These are phyloP conservation scores for Pungitius pungitius DNA, from an alignment of 2,113 vertebrate species.

Conservation along the genomic window DNA sequence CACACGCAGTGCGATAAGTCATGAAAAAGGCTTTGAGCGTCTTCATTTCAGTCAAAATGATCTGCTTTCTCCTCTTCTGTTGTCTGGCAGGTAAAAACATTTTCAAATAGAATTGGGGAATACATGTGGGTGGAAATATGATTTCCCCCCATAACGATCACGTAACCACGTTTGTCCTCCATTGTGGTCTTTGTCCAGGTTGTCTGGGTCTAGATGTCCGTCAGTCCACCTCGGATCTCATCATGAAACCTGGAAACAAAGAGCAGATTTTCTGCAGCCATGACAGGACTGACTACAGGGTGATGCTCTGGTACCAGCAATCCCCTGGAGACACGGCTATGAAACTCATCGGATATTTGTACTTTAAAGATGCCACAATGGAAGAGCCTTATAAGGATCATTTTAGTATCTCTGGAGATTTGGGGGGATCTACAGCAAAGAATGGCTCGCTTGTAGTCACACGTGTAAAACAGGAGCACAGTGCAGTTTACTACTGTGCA, in stretches of 20 bases:
- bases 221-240: conserved; percentile 41
- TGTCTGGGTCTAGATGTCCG: conserved; percentile 20
- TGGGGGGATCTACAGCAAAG: conserved; percentile 27
- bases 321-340: conserved; percentile 41
- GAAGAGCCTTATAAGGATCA: conserved; percentile 15
- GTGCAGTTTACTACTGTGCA: conserved; percentile 67
- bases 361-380: fast-evolving
- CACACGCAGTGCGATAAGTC: too few species aligned
- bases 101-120: background rate
- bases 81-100: conserved; percentile 34
- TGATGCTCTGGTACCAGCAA: conserved; percentile 66
- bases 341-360: conserved; percentile 54
- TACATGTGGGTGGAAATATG: too few species aligned
- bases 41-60: conserved; percentile 10
- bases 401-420: conserved; percentile 51
- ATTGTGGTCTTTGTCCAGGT: conserved; percentile 8
- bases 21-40: too few species aligned
- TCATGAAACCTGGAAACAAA: conserved; percentile 12
- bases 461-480: conserved; percentile 3
- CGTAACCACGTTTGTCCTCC: background rate
- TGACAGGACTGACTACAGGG: conserved; percentile 9
- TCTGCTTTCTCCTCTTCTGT: background rate
- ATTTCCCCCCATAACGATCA: too few species aligned
- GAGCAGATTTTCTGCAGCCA: conserved; percentile 57
- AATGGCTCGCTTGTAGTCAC: conserved; percentile 21